Conservation (phyloP, 92 coral and sea anemone species). For the Zoanthus solanderi region DNA sequence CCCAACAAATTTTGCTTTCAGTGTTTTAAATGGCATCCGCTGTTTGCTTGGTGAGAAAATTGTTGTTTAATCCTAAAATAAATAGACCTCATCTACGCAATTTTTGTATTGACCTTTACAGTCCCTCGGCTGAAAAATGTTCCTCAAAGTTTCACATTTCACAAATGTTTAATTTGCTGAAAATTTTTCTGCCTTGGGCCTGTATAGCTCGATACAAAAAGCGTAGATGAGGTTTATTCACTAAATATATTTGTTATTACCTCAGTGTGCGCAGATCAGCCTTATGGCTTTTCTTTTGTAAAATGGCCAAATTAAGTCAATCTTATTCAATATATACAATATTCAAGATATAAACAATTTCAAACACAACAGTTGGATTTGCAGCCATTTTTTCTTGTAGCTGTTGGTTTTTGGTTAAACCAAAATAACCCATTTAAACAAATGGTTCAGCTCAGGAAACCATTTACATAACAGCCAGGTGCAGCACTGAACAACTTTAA, state of each 20-base stretch:
- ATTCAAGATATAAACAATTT: neutral
- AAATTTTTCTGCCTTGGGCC: too few relatives aligned
- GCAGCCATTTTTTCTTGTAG: slow-evolving; percentile 1
- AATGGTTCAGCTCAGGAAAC: neutral
- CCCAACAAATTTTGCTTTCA: too few relatives aligned
- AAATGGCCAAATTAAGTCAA: neutral
- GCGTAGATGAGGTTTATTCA: too few relatives aligned
- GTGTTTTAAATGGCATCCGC: too few relatives aligned
- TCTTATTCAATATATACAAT: too few relatives aligned
- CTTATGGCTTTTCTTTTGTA: neutral
- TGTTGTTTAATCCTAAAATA: too few relatives aligned
- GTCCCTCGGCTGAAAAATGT: neutral
- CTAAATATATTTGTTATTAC: too few relatives aligned
- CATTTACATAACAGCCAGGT: neutral
- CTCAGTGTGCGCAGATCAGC: neutral
- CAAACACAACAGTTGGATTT: neutral
- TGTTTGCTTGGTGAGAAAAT: too few relatives aligned
- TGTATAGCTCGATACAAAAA: too few relatives aligned
- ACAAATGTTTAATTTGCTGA: too few relatives aligned
- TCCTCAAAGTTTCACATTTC: neutral
- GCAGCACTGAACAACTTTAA: slow-evolving; percentile 3
- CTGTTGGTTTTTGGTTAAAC: neutral
- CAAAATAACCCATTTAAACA: neutral
- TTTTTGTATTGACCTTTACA: too few relatives aligned
- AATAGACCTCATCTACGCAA: too few relatives aligned